phyloP scores from a whole-genome alignment of 2,113 vertebrate species.

The Paratilapia polleni region DNA sequence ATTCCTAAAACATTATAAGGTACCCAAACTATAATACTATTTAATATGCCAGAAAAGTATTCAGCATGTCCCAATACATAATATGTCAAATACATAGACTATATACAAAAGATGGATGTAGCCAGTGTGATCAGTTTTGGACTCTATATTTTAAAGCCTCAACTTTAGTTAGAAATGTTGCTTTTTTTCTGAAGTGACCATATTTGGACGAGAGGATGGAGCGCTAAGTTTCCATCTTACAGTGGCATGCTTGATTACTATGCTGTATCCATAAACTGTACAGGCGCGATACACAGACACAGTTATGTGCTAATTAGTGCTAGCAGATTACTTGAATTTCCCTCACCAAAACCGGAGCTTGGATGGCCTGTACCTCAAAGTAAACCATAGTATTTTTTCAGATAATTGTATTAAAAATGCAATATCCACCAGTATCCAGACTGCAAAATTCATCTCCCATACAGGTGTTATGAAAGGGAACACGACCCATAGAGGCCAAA shows the following conservation, averaged over 20 bases:
- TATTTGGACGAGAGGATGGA: too few species aligned
- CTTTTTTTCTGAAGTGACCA: too few species aligned
- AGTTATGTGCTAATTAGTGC: not conserved
- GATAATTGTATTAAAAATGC: not conserved
- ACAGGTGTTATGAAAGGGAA: too few species aligned
- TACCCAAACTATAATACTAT: too few species aligned
- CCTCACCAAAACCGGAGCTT: not conserved
- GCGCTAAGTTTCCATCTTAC: not conserved
- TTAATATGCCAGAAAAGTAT: not conserved
- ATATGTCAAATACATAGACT: not conserved
- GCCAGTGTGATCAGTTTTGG: not conserved
- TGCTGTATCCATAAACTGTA: not conserved
- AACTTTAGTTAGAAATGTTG: too few species aligned
- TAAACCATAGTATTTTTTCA: not conserved
- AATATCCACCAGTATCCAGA: too few species aligned
- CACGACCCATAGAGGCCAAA: too few species aligned
- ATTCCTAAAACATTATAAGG: not conserved
- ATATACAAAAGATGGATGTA: not conserved
- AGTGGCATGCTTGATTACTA: not conserved
- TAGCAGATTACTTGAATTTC: not conserved
- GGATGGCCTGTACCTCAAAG: not conserved
- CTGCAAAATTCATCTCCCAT: too few species aligned
- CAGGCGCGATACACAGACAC: not conserved
- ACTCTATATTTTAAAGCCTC: too few species aligned
- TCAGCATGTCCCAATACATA: not conserved